These are phyloP conservation scores for Entelurus aequoreus DNA, from an alignment of 2,113 vertebrate species.

Conservation along the genomic window DNA sequence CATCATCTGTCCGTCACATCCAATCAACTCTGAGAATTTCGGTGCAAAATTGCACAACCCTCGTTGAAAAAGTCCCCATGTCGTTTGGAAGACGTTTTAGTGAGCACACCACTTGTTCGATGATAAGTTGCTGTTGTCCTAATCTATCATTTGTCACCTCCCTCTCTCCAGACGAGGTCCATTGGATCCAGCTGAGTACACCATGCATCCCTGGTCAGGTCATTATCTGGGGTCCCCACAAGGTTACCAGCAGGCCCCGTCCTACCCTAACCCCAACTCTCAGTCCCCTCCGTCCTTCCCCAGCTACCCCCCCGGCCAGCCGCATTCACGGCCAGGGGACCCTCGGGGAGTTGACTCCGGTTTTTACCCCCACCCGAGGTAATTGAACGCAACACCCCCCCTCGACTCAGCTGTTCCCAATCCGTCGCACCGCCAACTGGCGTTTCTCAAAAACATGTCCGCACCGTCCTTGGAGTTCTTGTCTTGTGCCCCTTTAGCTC, in stretches of 20 bases:
- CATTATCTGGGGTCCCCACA: constrained; percentile 72
- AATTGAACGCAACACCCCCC: background rate
- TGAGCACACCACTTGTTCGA: background rate
- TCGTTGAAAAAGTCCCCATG: no score
- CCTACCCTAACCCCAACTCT: constrained; percentile 50
- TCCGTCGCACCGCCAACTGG: background rate
- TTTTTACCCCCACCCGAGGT: constrained; percentile 74
- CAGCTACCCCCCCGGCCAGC: constrained; percentile 68
- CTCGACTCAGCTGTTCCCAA: background rate
- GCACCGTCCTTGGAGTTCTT: background rate
- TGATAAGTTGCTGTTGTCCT: background rate
- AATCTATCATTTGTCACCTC: background rate
- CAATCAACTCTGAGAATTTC: no score
- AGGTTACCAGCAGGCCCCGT: constrained; percentile 52
- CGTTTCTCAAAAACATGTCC: background rate
- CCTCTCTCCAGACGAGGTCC: constrained; percentile 77
- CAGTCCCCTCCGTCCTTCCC: constrained; percentile 72
- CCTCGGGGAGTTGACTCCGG: constrained; percentile 72
- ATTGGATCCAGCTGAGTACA: constrained; percentile 77
- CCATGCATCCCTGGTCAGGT: constrained; percentile 72
- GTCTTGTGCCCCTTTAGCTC: constrained; percentile 33
- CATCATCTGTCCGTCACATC: no score
- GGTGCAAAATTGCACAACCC: no score
- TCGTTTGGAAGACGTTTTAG: no score
- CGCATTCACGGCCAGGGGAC: constrained; percentile 71